Base-by-base conservation (phyloP, 2,888 invertebrate species). In the Yponomeuta plumbellus region DNA sequence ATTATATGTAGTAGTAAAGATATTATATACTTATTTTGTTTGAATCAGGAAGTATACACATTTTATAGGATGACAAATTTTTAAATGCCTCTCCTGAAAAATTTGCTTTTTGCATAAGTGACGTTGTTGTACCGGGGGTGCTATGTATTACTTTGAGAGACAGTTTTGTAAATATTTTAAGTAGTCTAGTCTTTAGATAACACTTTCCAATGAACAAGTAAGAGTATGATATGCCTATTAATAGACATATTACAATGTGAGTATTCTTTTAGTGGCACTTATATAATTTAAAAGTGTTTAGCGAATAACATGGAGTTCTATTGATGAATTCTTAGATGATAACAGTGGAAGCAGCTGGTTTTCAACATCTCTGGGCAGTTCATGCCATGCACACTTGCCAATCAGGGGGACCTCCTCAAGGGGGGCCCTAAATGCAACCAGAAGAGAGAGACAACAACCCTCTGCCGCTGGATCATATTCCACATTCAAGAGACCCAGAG, bases 321-420 rank as follows among this genome's bases (percentile, higher is more conserved):
- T 92, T 44, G 96, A 95, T 78, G 96, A 95, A 83, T 97, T 94
- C 79, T 95, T 95, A 68, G 92, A 89, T 64, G 94, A 93, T 69
- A 97, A 92, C 72, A 95, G 92, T 22, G 92, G 84, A 17, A 95
- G 88, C 66, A 97, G 82, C 71, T 91, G 92, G 68, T 94, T 94
- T 65, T 96, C 95, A 52, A 96, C 83, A 61, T 94, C 93, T 74
- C 92, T 91, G 39, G 94, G 92, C 61, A 97, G 85, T 84, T 97
- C 97, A 74, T 97, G 95, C 98, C 97, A 98, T 17, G 95, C 94
- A 86, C 96, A 97, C 84, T 97, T 97, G 67, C 97, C 96, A 77
- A 96, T 96, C 5, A 97, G 93, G 11, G 95, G 94, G 0, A 97
- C 96, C 78, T 97, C 96, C 87, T 98, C 97, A 39, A 98, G 86